Conservation (phyloP, 2,797 vertebrate genomes). For the Rallus crepitans region DNA sequence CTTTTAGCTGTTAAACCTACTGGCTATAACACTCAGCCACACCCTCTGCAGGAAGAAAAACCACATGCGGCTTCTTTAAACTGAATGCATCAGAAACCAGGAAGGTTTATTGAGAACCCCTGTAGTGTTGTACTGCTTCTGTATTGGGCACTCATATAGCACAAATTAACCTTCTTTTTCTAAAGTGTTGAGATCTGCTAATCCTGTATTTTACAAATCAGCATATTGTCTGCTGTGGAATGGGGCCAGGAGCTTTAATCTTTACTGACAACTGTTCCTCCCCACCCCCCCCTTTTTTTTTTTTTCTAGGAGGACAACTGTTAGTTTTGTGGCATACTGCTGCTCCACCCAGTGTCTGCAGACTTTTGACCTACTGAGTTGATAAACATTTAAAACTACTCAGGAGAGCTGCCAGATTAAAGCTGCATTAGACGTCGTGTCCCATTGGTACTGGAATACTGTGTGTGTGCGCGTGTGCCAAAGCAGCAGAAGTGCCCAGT, state of each 20-base stretch:
- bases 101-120: slow-evolving; percentile 24
- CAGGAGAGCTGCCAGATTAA: slow-evolving; percentile 65
- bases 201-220: slow-evolving; percentile 36
- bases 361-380: slow-evolving; percentile 85
- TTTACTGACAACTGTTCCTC: slow-evolving; percentile 52
- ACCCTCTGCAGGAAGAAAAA: slow-evolving; percentile 34
- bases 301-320: slow-evolving; percentile 78
- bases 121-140: slow-evolving; percentile 4
- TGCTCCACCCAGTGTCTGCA: slow-evolving; percentile 86
- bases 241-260: slow-evolving; percentile 31
- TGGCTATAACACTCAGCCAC: not conserved
- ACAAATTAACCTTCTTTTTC: not conserved
- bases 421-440: slow-evolving; percentile 28
- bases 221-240: slow-evolving; percentile 22
- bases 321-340: slow-evolving; percentile 87
- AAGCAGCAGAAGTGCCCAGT: slow-evolving; percentile 55
- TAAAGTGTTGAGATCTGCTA: not conserved
- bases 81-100: not conserved
- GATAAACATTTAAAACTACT: slow-evolving; percentile 73
- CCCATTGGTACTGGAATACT: slow-evolving; percentile 45
- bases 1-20: slow-evolving; percentile 30
- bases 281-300: not conserved
- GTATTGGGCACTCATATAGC: not conserved
- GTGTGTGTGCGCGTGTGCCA: not conserved
- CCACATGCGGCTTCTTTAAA: slow-evolving; percentile 18